Percentiles rank a stretch among this genome's conserved stretches.
Conservation (phyloP, 2,888 invertebrate genomes). For the Chaetoderma sp. region DNA sequence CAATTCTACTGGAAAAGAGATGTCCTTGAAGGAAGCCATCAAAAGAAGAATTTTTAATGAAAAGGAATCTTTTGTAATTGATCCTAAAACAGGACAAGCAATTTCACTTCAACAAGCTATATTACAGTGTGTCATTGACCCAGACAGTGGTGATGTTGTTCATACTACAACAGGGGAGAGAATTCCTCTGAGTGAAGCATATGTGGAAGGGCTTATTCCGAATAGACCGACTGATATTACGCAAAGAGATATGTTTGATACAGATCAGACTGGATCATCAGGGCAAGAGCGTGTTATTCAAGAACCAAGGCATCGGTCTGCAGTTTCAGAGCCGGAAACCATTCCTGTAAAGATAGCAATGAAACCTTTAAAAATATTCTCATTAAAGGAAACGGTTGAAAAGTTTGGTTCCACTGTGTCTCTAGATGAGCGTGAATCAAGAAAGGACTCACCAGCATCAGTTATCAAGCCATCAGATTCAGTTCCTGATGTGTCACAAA, state of each 20-base stretch:
- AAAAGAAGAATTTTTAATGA: slow-evolving; percentile 71
- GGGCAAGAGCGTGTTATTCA: no score
- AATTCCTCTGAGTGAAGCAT: slow-evolving; percentile 84
- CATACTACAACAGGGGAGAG: slow-evolving; percentile 76
- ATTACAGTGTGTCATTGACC: slow-evolving; percentile 87
- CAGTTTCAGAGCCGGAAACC: neutral
- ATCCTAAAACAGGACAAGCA: slow-evolving; percentile 77
- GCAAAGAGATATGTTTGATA: neutral
- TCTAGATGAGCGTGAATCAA: slow-evolving; percentile 72
- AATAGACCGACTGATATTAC: slow-evolving; percentile 11
- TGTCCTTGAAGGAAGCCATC: slow-evolving; percentile 72
- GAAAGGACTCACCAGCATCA: slow-evolving; percentile 77
- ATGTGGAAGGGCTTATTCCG: slow-evolving; percentile 69
- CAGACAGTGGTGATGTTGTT: slow-evolving; percentile 81
- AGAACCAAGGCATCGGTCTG: slow-evolving; percentile 59
- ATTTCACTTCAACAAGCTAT: slow-evolving; percentile 91
- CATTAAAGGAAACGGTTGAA: slow-evolving; percentile 77
- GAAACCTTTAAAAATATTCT: slow-evolving; percentile 71
- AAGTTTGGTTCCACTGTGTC: no score
- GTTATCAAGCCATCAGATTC: slow-evolving; percentile 73
- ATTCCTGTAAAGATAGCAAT: neutral
- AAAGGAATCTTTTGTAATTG: slow-evolving; percentile 47
- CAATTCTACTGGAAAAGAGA: slow-evolving; percentile 43
- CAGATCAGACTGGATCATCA: no score
- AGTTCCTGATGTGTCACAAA: slow-evolving; percentile 67